phyloP scores from a whole-genome alignment of 35 echinoderm and acorn worm species.

The Amphiura filiformis region DNA sequence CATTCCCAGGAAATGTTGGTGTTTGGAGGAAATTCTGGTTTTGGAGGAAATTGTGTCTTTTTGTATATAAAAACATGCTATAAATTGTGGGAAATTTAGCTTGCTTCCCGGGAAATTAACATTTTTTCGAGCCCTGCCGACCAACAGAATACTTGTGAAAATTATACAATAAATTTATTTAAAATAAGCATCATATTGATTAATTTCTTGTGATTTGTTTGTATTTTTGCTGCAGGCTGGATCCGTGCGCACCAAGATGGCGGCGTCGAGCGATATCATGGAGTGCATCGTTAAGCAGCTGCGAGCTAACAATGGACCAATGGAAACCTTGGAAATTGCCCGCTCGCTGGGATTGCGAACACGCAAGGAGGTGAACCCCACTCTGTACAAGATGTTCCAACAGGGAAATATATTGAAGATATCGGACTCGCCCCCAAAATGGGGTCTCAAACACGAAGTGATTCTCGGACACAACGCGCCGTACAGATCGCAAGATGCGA shows the following conservation, averaged over 20 bases:
- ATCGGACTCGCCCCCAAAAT: slow-evolving; percentile 61
- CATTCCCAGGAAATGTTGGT: too few relatives aligned
- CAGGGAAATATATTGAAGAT: slow-evolving; percentile 52
- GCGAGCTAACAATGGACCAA: slow-evolving; percentile 43
- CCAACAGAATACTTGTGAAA: background rate
- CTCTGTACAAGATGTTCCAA: slow-evolving; percentile 47
- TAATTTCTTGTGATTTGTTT: slow-evolving; percentile 4
- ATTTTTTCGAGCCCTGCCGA: too few relatives aligned
- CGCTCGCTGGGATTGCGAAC: slow-evolving; percentile 27
- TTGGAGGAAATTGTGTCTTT: too few relatives aligned
- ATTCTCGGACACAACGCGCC: slow-evolving; percentile 24
- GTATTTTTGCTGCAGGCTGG: slow-evolving; percentile 10
- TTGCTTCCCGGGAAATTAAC: too few relatives aligned
- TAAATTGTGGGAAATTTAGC: too few relatives aligned
- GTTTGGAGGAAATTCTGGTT: too few relatives aligned
- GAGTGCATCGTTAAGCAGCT: slow-evolving; percentile 37
- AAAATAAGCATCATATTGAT: background rate
- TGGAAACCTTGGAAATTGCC: slow-evolving; percentile 55
- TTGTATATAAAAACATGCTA: too few relatives aligned
- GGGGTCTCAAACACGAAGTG: slow-evolving; percentile 65
- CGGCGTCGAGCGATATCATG: slow-evolving; percentile 40
- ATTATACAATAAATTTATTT: background rate
- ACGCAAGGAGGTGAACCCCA: slow-evolving; percentile 60
- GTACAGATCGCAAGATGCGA: slow-evolving; percentile 14
- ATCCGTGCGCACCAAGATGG: slow-evolving; percentile 55